Evolutionary conservation across 2,888 invertebrate species (phyloP), one percentile per base, ranked within the genome.

Genomic region (Leptinotarsa haldemani): DNA sequence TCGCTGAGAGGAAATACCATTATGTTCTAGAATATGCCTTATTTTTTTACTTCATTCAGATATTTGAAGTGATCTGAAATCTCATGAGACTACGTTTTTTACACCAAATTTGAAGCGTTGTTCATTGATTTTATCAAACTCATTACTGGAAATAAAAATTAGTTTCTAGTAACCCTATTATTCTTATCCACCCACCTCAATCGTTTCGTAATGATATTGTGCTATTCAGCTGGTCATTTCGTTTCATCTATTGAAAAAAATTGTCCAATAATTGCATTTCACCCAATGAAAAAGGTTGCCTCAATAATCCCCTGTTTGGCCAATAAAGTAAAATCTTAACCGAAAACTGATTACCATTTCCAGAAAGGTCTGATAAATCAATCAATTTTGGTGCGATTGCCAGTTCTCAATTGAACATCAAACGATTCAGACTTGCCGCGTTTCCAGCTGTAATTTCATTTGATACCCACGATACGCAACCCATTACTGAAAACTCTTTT

Each of bases 361-460:
- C 25, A 25, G n/a, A 40, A 40, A 61, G 40, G n/a, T 22, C 56
- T 22, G 56, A 56, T 56, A 15, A 56, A 56, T 56, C 56, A 40
- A 61, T 40, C n/a, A 61, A 61, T 61, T 61, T 61, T 30, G 30
- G 40, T 61, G n/a, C 30, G 2, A 61, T 61, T 61, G 25, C n/a
- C 61, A 61, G 15, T 18, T 30, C 22, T 40, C 20, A n/a, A 61
- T 61, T 1, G 9, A 61, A 61, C 16, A 12, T 30, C n/a, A 40
- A 61, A 61, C 40, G 15, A 9, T 40, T 40, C 30, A 25, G 16
- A n/a, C 16, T 25, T 25, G 4, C 13, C 25, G 30, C n/a, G n/a
- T 16, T 61, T 61, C 18, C 61, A n/a, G 61, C 40, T n/a, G 20
- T n/a, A 16, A 56, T 18, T 61, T 61, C n/a, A n/a, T 61, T 61